Percentiles rank a stretch among this genome's conserved stretches.
Evolutionary conservation across 2,888 invertebrate genomes (phyloP).

Genomic region (Actias luna): DNA sequence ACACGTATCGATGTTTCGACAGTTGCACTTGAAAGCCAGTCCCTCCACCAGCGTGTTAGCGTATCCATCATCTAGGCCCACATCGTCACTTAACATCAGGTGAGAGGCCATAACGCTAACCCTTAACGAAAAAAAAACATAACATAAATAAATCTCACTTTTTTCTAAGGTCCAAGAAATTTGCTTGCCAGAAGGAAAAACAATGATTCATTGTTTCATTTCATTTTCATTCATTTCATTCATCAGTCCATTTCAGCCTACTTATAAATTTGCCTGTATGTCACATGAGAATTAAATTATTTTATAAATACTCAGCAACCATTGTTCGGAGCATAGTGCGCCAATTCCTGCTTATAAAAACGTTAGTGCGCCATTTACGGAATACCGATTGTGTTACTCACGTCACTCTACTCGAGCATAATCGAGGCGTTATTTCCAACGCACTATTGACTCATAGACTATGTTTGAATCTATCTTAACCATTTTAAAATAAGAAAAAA

Average conservation of each 20-base stretch:
- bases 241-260: no score
- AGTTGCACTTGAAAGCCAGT: no score
- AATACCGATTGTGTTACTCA: constrained; percentile 45
- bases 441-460: neutral
- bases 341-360: constrained; percentile 8
- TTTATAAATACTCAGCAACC: neutral
- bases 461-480: neutral
- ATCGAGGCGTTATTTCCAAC: constrained; percentile 26
- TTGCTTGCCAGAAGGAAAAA: neutral
- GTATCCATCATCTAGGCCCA: no score
- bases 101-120: no score
- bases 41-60: no score
- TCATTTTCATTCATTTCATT: no score
- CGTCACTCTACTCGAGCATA: constrained; percentile 28
- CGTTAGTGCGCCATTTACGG: constrained; percentile 20
- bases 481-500: neutral
- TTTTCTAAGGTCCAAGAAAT: no score
- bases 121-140: neutral
- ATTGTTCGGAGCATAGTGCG: neutral
- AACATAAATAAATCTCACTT: neutral
- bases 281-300: neutral
- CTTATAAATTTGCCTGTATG: neutral
- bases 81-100: no score
- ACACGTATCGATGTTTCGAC: no score
- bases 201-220: no score